phyloP scores from a whole-genome alignment of 2,888 invertebrate genomes.

The Podabrus alpinus region DNA sequence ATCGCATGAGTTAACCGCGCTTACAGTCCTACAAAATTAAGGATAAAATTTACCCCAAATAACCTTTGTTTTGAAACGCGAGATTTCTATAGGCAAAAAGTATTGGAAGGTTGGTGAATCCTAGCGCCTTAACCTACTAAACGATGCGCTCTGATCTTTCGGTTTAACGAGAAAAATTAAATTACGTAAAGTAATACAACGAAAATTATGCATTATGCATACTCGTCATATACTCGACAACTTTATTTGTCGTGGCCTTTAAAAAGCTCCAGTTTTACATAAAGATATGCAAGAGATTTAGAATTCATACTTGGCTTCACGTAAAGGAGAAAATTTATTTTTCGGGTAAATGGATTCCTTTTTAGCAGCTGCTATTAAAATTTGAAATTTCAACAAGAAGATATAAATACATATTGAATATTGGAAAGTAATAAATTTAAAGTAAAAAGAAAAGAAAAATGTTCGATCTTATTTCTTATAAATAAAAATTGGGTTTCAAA shows the following conservation, averaged over 20 bases:
- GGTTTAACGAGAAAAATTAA: background rate
- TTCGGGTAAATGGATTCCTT: background rate
- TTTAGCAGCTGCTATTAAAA: background rate
- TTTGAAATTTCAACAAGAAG: background rate
- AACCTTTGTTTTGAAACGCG: background rate
- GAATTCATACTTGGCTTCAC: background rate
- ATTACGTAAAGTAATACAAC: background rate
- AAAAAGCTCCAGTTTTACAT: background rate
- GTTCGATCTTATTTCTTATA: background rate
- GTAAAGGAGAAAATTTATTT: background rate
- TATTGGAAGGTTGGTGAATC: too few species aligned
- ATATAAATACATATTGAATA: background rate
- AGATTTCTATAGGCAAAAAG: background rate
- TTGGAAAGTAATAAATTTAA: background rate
- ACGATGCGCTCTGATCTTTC: background rate
- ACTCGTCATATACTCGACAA: background rate
- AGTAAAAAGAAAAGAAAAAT: background rate
- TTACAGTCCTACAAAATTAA: constrained; percentile 5
- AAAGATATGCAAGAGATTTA: background rate
- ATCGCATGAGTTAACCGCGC: constrained; percentile 1
- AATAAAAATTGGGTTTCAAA: background rate
- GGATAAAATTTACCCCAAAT: constrained; percentile 3
- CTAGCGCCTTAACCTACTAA: background rate
- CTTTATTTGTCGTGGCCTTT: background rate
- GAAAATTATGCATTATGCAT: background rate